Percentiles rank a stretch among this genome's conserved stretches.
Conservation (phyloP, 2,888 invertebrate species). For the Plebejus anna region DNA sequence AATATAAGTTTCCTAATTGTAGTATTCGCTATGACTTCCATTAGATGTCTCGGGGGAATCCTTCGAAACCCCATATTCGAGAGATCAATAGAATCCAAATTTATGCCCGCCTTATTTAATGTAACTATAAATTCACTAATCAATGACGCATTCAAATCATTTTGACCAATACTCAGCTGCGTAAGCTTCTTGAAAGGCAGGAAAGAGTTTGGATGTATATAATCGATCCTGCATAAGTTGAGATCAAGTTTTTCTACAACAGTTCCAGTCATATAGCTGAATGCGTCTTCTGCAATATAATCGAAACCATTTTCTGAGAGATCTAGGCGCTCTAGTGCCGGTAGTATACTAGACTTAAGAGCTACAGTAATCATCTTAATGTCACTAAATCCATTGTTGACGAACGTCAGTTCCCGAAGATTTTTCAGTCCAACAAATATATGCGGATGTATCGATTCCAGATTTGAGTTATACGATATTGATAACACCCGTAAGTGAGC, state of each 20-base stretch:
- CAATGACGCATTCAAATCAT: slow-evolving; percentile 66
- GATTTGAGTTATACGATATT: slow-evolving; percentile 75
- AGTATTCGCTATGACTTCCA: slow-evolving; percentile 74
- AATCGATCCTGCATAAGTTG: slow-evolving; percentile 75
- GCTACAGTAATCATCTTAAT: slow-evolving; percentile 65
- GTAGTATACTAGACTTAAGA: slow-evolving; percentile 63
- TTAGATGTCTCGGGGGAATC: slow-evolving; percentile 63
- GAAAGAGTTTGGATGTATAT: slow-evolving; percentile 73
- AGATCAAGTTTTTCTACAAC: slow-evolving; percentile 67
- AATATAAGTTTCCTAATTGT: slow-evolving; percentile 71
- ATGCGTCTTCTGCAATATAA: slow-evolving; percentile 62
- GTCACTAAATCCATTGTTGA: slow-evolving; percentile 76
- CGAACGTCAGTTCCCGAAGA: slow-evolving; percentile 70
- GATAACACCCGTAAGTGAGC: slow-evolving; percentile 72
- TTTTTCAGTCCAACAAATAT: slow-evolving; percentile 75
- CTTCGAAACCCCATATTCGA: slow-evolving; percentile 77
- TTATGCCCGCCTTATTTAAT: slow-evolving; percentile 55
- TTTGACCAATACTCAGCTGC: slow-evolving; percentile 74
- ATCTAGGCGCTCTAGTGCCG: slow-evolving; percentile 65
- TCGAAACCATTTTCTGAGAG: slow-evolving; percentile 77
- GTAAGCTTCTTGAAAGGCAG: slow-evolving; percentile 63
- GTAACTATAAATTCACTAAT: slow-evolving; percentile 63
- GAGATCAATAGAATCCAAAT: slow-evolving; percentile 68
- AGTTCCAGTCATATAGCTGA: slow-evolving; percentile 67
- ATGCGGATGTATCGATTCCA: slow-evolving; percentile 61